Base-by-base conservation (phyloP, 1,140 invertebrate species). In the Zaprionus taronus region DNA sequence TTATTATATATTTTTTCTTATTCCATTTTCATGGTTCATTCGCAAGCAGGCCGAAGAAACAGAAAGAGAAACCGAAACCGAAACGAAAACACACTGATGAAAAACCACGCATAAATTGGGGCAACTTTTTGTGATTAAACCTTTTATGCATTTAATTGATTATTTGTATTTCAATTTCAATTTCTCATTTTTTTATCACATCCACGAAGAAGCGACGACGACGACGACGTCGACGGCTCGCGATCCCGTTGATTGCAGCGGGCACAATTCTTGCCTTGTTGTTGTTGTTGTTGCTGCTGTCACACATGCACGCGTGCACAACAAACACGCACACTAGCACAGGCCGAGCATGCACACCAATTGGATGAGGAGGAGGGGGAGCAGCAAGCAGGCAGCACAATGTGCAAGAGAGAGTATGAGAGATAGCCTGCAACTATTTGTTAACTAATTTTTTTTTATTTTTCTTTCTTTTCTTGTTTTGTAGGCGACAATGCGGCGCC, bases 121-220 rank as follows among this genome's bases (percentile, higher is more conserved):
- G 60, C 68, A 70, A 44, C 36, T 26, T 26, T 26, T 74, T 72
- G 53, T 72, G 53, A 66, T 66, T 72, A 66, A 55, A 26, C 65
- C 41, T 20, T 15, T 56, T 26, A 58, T 55, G 73, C 73, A 73
- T 68, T 77, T 77, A 77, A 77, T 77, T 77, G 71, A 74, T 73
- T 77, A 73, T 68, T 72, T 77, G 62, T 67, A 67, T 63, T 71
- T 71, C 26, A 67, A 57, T 71, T 69, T 60, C 26, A 44, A 44
- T 72, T 76, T 36, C 17, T 22, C 20, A 17, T 15, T 56, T 64
- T 64, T 64, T 66, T 62, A 77, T 66, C 67, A 65, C 31, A 53
- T 60, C 26, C n/a, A 47, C 61, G 61, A 51, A 49, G 44, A 60
- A 17, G 55, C 24, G 67, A 38, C 44, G 36, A 70, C 57, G 31